Evolutionary conservation across 2,113 vertebrate species (phyloP), one percentile per base, ranked within the genome.

Genomic region (Chrysochloris asiatica): DNA sequence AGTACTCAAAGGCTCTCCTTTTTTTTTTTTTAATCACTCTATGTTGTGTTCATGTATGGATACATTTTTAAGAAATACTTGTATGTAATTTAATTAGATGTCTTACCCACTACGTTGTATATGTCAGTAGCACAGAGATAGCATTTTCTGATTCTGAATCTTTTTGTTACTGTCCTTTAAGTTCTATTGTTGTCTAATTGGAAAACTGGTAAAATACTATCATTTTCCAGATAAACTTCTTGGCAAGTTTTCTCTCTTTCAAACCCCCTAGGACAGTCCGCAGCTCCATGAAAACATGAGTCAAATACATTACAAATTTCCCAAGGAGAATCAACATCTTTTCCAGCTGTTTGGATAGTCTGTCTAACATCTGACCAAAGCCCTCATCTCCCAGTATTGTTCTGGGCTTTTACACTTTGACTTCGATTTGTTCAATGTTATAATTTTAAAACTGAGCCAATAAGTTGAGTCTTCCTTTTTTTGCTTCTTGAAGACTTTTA

Each of bases 301-400:
- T 98, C 98, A 98, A 98, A 98, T 97, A 97, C 97, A 98, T 98
- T 98, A 98, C 97, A 97, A 97, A 97, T 98, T 98, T 98, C 96
- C 98, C 98, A 98, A 92, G 97, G 98, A 98, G 97, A 97, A 97
- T 97, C 97, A 97, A 98, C 98, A 98, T 98, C 94, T 98, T 98
- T 98, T 98, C 98, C 98, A 98, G 98, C 98, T 98, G 98, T 98
- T 98, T 98, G 98, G 98, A 98, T 96, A 96, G 95, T 97, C 95
- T 97, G 94, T 97, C 96, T 98, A 97, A 98, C 98, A 97, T 97
- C 97, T 98, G 97, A 98, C 95, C 97, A 96, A 96, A 98, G 94
- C 95, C 97, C 96, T 98, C 97, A 96, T 98, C 97, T 98, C 95
- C 80, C 94, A 97, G 94, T 97, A 96, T 97, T 97, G 96, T 98